A percentile compares a stretch with the other conserved stretches of the same genome.
phyloP scores from a whole-genome alignment of 2,797 vertebrate genomes.

The Karalla daura region DNA sequence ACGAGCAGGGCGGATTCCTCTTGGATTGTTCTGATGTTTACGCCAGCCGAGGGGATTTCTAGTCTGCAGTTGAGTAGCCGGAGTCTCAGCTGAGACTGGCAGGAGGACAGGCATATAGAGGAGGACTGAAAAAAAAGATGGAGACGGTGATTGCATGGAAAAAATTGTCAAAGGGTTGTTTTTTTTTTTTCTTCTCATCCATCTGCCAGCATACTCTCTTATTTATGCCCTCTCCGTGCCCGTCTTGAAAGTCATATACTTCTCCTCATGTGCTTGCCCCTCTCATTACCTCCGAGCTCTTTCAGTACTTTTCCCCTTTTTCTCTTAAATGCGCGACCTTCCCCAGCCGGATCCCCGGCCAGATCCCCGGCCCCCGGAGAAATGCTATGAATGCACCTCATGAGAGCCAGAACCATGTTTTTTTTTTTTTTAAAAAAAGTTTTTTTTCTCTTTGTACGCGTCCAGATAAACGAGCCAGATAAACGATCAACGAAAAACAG shows the following conservation, averaged over 20 bases:
- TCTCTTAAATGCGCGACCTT: conserved; percentile 12
- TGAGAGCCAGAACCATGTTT: conserved; percentile 21
- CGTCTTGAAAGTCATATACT: not conserved
- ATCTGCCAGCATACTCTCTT: conserved; percentile 13
- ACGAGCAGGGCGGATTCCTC: conserved; percentile 8
- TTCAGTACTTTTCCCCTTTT: conserved; percentile 35
- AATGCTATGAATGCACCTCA: conserved; percentile 31
- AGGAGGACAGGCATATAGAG: conserved; percentile 5
- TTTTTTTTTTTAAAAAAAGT: no score
- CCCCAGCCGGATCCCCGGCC: not conserved
- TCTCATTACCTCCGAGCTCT: not conserved
- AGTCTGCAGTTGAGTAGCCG: conserved; percentile 4
- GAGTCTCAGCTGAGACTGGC: conserved; percentile 14
- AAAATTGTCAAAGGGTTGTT: conserved; percentile 7
- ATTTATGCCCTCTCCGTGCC: not conserved
- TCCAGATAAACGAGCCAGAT: conserved; percentile 28
- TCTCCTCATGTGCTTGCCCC: not conserved
- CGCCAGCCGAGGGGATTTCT: conserved; percentile 7
- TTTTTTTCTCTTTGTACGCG: no score
- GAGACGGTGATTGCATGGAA: conserved; percentile 61
- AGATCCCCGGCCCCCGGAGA: conserved; percentile 22
- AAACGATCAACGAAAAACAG: conserved; percentile 52
- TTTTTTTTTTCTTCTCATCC: conserved; percentile 9
- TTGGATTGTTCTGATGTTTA: conserved; percentile 20
- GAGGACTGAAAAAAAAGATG: not conserved